Evolutionary conservation across 2,113 vertebrate species (phyloP), one percentile per base, ranked within the genome.

Genomic region (Chunga burmeisteri): DNA sequence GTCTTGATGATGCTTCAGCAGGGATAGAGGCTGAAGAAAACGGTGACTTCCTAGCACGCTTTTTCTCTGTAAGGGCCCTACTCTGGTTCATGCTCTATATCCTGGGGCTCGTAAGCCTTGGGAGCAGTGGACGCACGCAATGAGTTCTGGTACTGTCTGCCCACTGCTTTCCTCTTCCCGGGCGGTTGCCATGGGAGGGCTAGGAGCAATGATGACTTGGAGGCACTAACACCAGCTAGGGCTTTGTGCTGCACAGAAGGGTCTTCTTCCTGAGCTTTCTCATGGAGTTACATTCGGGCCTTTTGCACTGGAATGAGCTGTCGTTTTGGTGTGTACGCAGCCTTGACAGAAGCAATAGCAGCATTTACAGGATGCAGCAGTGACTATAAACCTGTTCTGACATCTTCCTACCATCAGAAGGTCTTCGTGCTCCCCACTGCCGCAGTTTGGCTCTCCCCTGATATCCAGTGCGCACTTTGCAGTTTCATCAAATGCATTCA

Each of bases 181-280:
- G 19, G 19, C 32, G 30, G 52, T 29, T 61, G 15, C 59, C 7
- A 0, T 25, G 36, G 23, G 9, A 34, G 11, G 14, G n/a, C 25
- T 29, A 2, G 26, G 20, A 74, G 38, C 32, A n/a, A 6, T 26
- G 30, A 34, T 66, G 46, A 4, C 47, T 79, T 73, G 0, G 4
- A 26, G 65, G 49, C 49, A 18, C 32, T 61, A 19, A 40, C 22
- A 50, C 22, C 13, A 73, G 29, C 32, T n/a, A 23, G 15, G 26
- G 47, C 63, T 72, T 90, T 2, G 1, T n/a, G 2, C 15, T 86
- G 27, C 46, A 21, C 25, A 18, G 72, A n/a, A 55, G 6, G 46
- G 32, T 65, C 42, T 32, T 66, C 70, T 94, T 88, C 52, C 38
- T 67, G 84, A 71, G 61, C 78, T 89, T 81, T 81, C 68, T 84